A percentile compares a stretch with the other conserved stretches of the same genome.
These are phyloP conservation scores for Acleris cristana DNA, from an alignment of 2,888 invertebrate species.

Conservation along the genomic window DNA sequence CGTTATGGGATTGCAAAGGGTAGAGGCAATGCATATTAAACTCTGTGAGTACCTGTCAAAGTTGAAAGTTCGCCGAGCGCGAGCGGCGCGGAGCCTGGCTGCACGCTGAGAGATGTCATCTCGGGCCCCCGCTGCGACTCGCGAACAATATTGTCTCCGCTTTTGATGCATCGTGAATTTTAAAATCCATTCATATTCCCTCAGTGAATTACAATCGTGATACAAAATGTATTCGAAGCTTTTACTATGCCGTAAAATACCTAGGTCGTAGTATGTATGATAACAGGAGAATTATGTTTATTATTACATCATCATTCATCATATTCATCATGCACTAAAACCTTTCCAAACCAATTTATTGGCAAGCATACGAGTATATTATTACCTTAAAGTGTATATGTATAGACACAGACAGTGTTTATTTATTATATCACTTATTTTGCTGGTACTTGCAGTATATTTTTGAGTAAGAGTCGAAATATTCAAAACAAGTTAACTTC, in stretches of 20 bases:
- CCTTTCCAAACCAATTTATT: too few species aligned
- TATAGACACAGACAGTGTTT: too few species aligned
- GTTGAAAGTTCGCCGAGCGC: slow-evolving; percentile 43
- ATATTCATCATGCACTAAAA: too few species aligned
- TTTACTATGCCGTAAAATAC: slow-evolving; percentile 33
- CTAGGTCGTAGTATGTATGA: slow-evolving; percentile 1
- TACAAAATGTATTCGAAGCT: slow-evolving; percentile 51
- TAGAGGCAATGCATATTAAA: slow-evolving; percentile 47
- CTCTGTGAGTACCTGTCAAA: slow-evolving; percentile 47
- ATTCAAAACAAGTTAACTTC: too few species aligned
- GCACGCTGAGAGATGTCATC: slow-evolving; percentile 83
- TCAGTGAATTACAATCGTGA: slow-evolving; percentile 57
- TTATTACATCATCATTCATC: not conserved
- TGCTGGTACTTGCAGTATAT: too few species aligned
- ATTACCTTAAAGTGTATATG: too few species aligned
- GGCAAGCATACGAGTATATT: too few species aligned
- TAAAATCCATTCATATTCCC: slow-evolving; percentile 78
- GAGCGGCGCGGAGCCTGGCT: slow-evolving; percentile 64
- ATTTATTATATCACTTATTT: too few species aligned
- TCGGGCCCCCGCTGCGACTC: slow-evolving; percentile 75
- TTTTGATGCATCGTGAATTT: slow-evolving; percentile 76
- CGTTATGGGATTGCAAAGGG: slow-evolving; percentile 32
- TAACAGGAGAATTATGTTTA: slow-evolving; percentile 8
- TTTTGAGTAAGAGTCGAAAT: too few species aligned
- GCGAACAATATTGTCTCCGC: slow-evolving; percentile 82